Percentiles rank a stretch among this genome's conserved stretches.
Conservation (phyloP, 2,888 invertebrate species). For the Leistus spinibarbis region DNA sequence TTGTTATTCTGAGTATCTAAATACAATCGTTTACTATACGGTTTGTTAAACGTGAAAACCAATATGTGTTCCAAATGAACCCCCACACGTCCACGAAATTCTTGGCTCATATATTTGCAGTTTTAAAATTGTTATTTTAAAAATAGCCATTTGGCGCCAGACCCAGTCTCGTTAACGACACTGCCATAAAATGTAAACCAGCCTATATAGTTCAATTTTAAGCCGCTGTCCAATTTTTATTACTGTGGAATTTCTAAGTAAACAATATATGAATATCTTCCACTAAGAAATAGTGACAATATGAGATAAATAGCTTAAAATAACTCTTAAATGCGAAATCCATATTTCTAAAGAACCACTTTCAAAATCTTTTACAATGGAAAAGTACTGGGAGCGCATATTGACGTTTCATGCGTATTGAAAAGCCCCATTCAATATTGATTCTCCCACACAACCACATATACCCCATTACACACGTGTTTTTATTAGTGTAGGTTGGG, state of each 20-base stretch:
- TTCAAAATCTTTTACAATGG: not conserved
- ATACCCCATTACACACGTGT: too few relatives aligned
- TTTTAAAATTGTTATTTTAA: not conserved
- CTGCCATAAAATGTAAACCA: not conserved
- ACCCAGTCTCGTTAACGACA: constrained; percentile 9
- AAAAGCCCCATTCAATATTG: not conserved
- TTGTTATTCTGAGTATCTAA: not conserved
- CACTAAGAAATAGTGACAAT: too few relatives aligned
- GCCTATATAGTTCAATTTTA: not conserved
- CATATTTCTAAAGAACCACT: not conserved
- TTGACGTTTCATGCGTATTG: not conserved
- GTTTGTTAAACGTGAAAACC: constrained; percentile 11
- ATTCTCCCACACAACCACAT: not conserved
- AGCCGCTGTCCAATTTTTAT: not conserved
- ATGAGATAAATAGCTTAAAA: too few relatives aligned
- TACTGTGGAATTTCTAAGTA: too few relatives aligned
- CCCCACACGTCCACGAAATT: constrained; percentile 19
- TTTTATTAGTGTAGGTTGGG: not conserved
- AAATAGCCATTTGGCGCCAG: constrained; percentile 25
- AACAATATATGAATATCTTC: too few relatives aligned
- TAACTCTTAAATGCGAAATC: not conserved
- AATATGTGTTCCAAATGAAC: constrained; percentile 22
- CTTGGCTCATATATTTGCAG: constrained; percentile 22
- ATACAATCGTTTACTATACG: not conserved
- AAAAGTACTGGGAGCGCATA: not conserved